Conservation (phyloP, 2,888 invertebrate species). For the Cephus rjabovi region DNA sequence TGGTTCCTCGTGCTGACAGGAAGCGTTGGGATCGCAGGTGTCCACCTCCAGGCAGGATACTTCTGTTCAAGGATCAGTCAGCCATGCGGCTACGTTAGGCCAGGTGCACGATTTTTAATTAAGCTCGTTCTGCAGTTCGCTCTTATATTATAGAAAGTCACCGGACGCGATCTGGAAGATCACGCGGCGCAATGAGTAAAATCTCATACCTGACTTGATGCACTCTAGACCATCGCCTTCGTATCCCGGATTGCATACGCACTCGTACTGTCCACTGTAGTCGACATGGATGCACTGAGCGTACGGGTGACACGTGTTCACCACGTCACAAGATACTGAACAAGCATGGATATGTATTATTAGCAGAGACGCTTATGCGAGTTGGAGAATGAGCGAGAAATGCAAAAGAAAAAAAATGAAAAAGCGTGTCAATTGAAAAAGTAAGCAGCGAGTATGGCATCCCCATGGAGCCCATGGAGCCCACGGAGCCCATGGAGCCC, state of each 20-base stretch:
- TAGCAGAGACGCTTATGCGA: neutral
- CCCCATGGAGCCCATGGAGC: neutral
- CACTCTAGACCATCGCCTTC: conserved; percentile 87
- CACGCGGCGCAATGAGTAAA: conserved; percentile 15
- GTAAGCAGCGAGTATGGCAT: neutral
- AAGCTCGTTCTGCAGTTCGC: neutral
- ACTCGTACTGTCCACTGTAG: conserved; percentile 71
- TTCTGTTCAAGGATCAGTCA: conserved; percentile 52
- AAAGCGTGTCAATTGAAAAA: neutral
- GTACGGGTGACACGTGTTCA: conserved; percentile 84
- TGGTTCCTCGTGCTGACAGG: conserved; percentile 77
- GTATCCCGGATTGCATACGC: conserved; percentile 86
- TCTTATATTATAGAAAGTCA: neutral
- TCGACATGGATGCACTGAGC: conserved; percentile 80
- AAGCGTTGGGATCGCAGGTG: conserved; percentile 80
- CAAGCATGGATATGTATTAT: conserved; percentile 40
- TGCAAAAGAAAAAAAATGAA: neutral
- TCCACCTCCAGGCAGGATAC: conserved; percentile 71
- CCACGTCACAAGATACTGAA: conserved; percentile 79
- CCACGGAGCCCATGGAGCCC: too few species aligned
- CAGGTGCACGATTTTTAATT: neutral
- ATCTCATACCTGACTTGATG: conserved; percentile 67
- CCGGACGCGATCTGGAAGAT: neutral
- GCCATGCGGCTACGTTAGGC: neutral
- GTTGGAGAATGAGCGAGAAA: neutral